Base-by-base conservation (phyloP, 2,888 invertebrate species). In the Panorpa germanica region DNA sequence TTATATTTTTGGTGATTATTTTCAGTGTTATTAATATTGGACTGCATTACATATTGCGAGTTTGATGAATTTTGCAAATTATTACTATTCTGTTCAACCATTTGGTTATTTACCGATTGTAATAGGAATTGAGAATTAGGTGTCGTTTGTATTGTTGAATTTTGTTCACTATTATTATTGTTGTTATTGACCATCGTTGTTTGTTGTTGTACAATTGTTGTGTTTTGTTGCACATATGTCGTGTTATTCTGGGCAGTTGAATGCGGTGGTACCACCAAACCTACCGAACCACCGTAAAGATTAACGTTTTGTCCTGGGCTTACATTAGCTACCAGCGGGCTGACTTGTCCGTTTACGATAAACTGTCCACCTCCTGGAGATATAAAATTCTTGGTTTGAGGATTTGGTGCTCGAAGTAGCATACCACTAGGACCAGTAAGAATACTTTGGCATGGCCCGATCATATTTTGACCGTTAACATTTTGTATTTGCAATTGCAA, bases 141-240 rank as follows among this genome's bases (percentile, higher is more conserved):
- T 36, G 38, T 22, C 38, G 37, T 31, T 36, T 33, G 7, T 22
- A 27, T 24, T 32, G 26, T 12, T 31, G 31, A 17, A n/a, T n/a
- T n/a, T n/a, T n/a, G n/a, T 44, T 53, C 46, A 34, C 52, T 52
- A 13, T 52, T 38, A 37, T 53, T 52, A 37, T 64, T 70, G 42
- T 74, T 70, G 43, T 73, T 74, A 0, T 75, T 69, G 4, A 77
- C 70, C 56, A 77, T 68, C 1, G 77, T 77, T 0, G 77, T 77
- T 47, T 78, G 77, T 41, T 78, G 78, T 43, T 78, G 78, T 3
- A 80, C 77, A 42, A 83, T 81, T 2, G 82, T 81, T 1, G 82
- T 80, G 45, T 82, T 83, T 41, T 82, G 81, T 40, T 81, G 82
- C 3, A 82, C 77, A 43, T 71, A 81, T 1, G 82, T 81, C n/a